Base-by-base conservation (phyloP, 2,797 vertebrate species). In the Acrossocheilus fasciatus region DNA sequence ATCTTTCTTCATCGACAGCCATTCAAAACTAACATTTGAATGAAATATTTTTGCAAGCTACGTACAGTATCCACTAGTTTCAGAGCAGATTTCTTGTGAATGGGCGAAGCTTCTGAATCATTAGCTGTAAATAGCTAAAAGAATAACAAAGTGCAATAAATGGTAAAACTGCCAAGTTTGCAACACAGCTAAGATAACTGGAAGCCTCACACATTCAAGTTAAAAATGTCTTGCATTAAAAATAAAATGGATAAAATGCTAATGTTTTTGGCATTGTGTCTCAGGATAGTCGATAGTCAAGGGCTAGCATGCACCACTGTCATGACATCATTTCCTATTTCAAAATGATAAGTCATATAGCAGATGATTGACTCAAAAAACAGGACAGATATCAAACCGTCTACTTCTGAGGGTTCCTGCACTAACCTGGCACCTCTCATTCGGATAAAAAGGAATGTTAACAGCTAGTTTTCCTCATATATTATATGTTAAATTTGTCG, bases 361-460 rank as follows among this genome's bases (percentile, higher is more conserved):
- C 64, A 52, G 45, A 7, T 69, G 64, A 81, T 69, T 66, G n/a
- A 3, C 45, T 39, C 12, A 39, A 69, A 81, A 81, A 69, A 81
- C 10, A 69, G 18, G 34, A 3, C 8, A 26, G 23, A 43, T 68
- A 68, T 68, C 45, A 14, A 47, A 47, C 6, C 5, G 11, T 17
- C 47, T 54, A 18, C 34, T 11, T 36, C 23, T 0, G 39, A 57
- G 41, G 14, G 15, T 11, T 9, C 20, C 6, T 64, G 9, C 17
- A 17, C 41, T 41, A 30, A 39, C 12, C 39, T 45, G 11, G 17
- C 43, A 81, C 18, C n/a, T 34, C n/a, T 4, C n/a, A 34, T 82
- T 70, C 0, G 4, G 23, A 70, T 17, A 14, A 70, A 47, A 43
- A 20, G 34, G 39, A 81, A 81, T 39, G 30, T 30, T 50, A 36